Base-by-base conservation (phyloP, 1,140 invertebrate species). In the Dendrolimus kikuchii region DNA sequence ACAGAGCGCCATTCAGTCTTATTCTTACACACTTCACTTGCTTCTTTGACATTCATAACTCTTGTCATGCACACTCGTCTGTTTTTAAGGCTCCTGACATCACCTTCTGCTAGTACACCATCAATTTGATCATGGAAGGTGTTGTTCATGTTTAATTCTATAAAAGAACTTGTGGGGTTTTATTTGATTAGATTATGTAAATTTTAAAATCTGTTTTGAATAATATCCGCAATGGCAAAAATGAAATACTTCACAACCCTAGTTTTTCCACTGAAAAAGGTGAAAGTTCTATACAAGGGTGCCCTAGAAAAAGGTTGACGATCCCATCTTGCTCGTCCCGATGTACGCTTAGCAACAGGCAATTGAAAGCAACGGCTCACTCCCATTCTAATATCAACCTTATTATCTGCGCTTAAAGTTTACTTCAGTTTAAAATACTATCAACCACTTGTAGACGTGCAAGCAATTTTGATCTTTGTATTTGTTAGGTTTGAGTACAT, bases 221-320 rank as follows among this genome's bases (percentile, higher is more conserved):
- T 5, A 45, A 45, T 5, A 45, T 45, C n/a, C 43, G 5, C 6
- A 45, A 45, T 7, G 46, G 38, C 46, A 38, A 38, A n/a, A 45
- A 45, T 45, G 43, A 45, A 45, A 45, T 45, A 45, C n/a, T 9
- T 9, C 23, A 45, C 23, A 51, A 38, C 23, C 38, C 36, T 9
- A 38, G 55, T 50, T 55, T 10, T 5, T 9, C 4, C 41, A 49
- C 7, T 41, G 42, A 37, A 59, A 71, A 70, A 75, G 75, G 71
- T 77, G 68, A 77, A 78, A 78, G 74, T 75, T 47, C 56, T 59
- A 57, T 60, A 59, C 43, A 66, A 68, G 70, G 64, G 51, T 66
- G 76, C 47, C 71, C 79, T 66, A 78, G 66, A 75, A 85, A 81
- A 81, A 85, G 78, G 81, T 85, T 82, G 73, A 44, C 62, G 68